A percentile compares a stretch with the other conserved stretches of the same genome.
These are phyloP conservation scores for Megalonaias nervosa DNA, from an alignment of 1,140 invertebrate genomes.

Conservation along the genomic window DNA sequence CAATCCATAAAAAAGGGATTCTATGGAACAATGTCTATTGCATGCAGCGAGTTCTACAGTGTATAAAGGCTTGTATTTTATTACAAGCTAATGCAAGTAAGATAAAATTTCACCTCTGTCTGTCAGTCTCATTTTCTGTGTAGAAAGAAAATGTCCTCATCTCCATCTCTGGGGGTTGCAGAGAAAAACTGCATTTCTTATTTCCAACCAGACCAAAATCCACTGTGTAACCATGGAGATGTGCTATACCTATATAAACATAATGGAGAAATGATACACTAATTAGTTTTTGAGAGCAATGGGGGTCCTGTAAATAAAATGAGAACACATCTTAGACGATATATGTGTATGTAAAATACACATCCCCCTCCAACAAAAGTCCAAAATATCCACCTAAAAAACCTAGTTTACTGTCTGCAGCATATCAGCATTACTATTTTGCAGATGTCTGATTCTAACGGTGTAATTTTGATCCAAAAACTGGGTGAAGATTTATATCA, in stretches of 20 bases:
- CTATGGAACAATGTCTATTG: neutral
- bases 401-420: too few species aligned
- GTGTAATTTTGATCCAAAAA: too few species aligned
- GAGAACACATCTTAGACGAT: too few species aligned
- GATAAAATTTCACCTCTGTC: slow-evolving; percentile 82
- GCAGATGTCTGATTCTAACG: too few species aligned
- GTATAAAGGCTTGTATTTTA: neutral
- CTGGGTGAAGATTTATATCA: too few species aligned
- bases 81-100: neutral
- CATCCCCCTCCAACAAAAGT: too few species aligned
- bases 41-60: neutral
- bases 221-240: slow-evolving; percentile 53
- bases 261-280: slow-evolving; percentile 10
- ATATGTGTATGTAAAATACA: too few species aligned
- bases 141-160: slow-evolving; percentile 93
- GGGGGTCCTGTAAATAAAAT: too few species aligned
- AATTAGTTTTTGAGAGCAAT: neutral
- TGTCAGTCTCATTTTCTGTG: slow-evolving; percentile 94
- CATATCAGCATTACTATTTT: too few species aligned
- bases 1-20: slow-evolving; percentile 4
- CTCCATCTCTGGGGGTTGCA: slow-evolving; percentile 88
- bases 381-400: too few species aligned
- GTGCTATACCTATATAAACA: slow-evolving; percentile 40
- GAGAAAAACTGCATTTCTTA: slow-evolving; percentile 90
- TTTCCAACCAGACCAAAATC: slow-evolving; percentile 73